Evolutionary conservation across 2,113 vertebrate genomes (phyloP).

Genomic region (Trogon melanurus): DNA sequence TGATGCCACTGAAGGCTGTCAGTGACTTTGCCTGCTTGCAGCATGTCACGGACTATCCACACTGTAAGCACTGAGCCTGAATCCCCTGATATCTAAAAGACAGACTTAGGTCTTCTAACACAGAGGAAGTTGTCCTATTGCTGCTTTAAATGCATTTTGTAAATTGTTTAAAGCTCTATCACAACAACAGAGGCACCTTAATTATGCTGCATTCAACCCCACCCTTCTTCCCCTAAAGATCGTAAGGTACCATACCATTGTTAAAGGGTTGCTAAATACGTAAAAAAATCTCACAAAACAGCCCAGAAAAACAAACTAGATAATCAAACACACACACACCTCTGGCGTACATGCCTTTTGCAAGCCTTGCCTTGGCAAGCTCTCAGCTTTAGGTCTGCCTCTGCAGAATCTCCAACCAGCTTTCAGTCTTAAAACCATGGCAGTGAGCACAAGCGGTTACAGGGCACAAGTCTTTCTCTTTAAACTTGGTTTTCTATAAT

Average conservation of each 20-base stretch:
- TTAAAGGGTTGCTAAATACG: neutral
- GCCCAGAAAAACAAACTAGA: neutral
- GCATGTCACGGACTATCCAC: neutral
- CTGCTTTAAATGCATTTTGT: neutral
- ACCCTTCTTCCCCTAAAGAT: neutral
- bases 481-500: neutral
- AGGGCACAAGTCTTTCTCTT: neutral
- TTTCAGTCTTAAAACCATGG: neutral
- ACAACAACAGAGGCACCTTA: neutral
- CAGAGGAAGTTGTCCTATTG: neutral
- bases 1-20: neutral
- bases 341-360: neutral
- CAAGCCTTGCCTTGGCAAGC: neutral
- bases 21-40: neutral
- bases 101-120: neutral
- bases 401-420: neutral
- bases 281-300: neutral
- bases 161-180: neutral
- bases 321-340: neutral
- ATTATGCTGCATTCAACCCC: neutral
- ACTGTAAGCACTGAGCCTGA: neutral
- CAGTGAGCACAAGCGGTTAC: neutral
- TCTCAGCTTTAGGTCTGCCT: neutral
- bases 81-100: neutral
- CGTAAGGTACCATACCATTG: neutral